These are phyloP conservation scores for Pseudococcus longispinus DNA, from an alignment of 2,888 invertebrate species.

Conservation along the genomic window DNA sequence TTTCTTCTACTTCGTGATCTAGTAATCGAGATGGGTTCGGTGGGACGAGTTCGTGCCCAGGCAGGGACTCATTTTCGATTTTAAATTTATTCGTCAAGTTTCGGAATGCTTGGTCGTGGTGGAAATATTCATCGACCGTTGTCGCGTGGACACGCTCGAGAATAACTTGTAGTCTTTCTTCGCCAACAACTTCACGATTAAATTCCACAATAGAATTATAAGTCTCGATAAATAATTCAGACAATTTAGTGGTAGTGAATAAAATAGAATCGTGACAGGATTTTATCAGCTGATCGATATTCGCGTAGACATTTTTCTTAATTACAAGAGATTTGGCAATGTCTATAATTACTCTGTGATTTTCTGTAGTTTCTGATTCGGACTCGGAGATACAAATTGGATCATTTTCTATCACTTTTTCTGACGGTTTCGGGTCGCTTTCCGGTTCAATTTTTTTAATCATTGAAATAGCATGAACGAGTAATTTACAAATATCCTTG, in stretches of 20 bases:
- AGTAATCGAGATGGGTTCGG: background rate
- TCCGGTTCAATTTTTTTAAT: background rate
- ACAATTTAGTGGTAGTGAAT: background rate
- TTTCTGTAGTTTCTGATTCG: background rate
- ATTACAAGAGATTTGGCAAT: background rate
- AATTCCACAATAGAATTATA: background rate
- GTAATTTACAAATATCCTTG: slow-evolving; percentile 1
- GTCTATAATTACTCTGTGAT: background rate
- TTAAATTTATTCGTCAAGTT: background rate
- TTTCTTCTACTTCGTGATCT: background rate
- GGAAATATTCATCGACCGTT: background rate
- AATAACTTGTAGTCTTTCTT: slow-evolving; percentile 1
- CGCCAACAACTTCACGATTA: background rate
- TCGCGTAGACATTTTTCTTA: background rate
- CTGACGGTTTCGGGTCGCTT: background rate
- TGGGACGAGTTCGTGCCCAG: background rate
- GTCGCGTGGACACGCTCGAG: background rate
- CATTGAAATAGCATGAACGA: background rate
- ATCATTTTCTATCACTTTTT: background rate
- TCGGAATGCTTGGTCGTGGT: background rate
- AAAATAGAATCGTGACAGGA: background rate
- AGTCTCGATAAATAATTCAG: background rate
- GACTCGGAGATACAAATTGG: background rate
- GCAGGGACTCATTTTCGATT: background rate
- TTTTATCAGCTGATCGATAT: background rate